A percentile compares a stretch with the other conserved stretches of the same genome.
These are phyloP conservation scores for Pachyuromys duprasi DNA, from an alignment of 2,797 vertebrate genomes.

Conservation along the genomic window DNA sequence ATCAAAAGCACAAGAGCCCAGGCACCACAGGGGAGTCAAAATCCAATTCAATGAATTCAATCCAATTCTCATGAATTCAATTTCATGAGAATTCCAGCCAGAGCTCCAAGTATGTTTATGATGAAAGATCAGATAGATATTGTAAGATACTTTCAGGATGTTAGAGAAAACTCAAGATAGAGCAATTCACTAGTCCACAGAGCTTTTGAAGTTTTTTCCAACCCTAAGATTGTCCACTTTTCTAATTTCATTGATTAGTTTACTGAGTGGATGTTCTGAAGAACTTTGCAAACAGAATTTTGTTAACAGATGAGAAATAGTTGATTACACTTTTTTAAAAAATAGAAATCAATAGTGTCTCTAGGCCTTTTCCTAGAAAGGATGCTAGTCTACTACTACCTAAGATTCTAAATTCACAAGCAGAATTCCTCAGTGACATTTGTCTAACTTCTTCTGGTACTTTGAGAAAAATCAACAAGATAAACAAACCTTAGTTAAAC, in stretches of 20 bases:
- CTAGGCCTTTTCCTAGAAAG: not conserved
- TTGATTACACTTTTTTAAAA: not conserved
- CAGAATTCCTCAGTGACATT: not conserved
- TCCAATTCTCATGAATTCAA: too few species aligned
- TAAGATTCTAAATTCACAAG: not conserved
- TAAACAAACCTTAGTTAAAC: too few species aligned
- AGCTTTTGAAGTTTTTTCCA: not conserved
- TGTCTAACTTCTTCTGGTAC: not conserved
- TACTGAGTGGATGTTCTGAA: not conserved
- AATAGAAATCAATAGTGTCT: not conserved
- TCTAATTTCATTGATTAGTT: not conserved
- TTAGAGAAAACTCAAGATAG: not conserved
- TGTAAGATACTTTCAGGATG: not conserved
- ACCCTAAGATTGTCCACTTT: not conserved
- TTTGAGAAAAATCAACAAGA: too few species aligned
- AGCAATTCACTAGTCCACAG: not conserved
- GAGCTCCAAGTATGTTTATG: not conserved
- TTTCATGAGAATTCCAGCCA: not conserved
- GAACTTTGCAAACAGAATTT: slow-evolving; percentile 5
- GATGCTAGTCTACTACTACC: not conserved
- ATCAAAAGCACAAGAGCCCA: not conserved
- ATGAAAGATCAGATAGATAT: not conserved
- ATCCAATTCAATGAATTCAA: too few species aligned
- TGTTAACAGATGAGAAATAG: not conserved
- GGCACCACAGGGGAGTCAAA: not conserved